phyloP scores from a whole-genome alignment of 2,888 invertebrate species.

The Watsonalla cultraria region DNA sequence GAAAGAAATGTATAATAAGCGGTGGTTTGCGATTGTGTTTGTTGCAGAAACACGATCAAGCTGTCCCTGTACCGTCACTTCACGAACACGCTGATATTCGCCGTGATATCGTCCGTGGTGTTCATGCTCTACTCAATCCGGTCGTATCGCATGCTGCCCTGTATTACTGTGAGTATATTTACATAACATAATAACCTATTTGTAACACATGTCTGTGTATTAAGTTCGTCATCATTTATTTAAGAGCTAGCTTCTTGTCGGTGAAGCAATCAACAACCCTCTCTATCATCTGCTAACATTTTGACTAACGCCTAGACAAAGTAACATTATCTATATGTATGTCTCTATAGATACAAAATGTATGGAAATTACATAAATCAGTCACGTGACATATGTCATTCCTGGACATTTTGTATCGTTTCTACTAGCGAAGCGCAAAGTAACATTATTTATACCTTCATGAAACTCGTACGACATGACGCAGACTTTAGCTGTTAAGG shows the following conservation, averaged over 20 bases:
- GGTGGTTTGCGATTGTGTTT: conserved; percentile 15
- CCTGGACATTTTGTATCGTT: too few species aligned
- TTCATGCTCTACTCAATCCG: conserved; percentile 97
- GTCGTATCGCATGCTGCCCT: conserved; percentile 85
- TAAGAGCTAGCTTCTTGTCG: too few species aligned
- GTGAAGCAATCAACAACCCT: background rate
- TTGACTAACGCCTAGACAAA: too few species aligned
- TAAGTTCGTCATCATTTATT: background rate
- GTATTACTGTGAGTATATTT: conserved; percentile 82
- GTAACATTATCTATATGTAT: too few species aligned
- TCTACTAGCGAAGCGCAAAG: too few species aligned
- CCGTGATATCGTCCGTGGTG: conserved; percentile 92
- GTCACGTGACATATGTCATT: too few species aligned
- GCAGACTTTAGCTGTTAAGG: too few species aligned
- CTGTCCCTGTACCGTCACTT: conserved; percentile 94
- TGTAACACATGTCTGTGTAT: too few species aligned
- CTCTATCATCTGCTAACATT: background rate
- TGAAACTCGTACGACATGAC: too few species aligned
- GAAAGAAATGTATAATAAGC: background rate
- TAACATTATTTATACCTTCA: too few species aligned
- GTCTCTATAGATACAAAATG: too few species aligned
- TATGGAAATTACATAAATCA: too few species aligned
- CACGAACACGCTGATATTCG: conserved; percentile 95
- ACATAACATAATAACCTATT: background rate
- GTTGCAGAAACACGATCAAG: conserved; percentile 91